Evolutionary conservation across 2,888 invertebrate species (phyloP), one percentile per base, ranked within the genome.

Genomic region (Celastrina argiolus): DNA sequence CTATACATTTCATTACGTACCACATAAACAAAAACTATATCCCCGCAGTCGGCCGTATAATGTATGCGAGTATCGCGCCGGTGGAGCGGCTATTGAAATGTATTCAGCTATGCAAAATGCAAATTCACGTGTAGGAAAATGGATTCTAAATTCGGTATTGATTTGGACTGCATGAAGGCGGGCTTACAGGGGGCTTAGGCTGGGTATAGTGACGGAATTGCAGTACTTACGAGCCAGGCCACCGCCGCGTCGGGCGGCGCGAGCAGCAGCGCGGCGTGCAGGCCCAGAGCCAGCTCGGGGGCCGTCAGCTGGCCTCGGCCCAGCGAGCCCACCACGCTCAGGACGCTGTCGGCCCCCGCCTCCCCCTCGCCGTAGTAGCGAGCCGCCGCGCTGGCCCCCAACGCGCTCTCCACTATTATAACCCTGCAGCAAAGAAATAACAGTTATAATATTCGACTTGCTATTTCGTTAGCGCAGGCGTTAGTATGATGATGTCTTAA

Each of bases 201-300:
- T 0, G 12, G 18, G 12, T 4, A 2, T 0, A 36, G 8, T 12
- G 22, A 8, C n/a, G n/a, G n/a, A n/a, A n/a, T n/a, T n/a, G n/a
- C n/a, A n/a, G n/a, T n/a, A 77, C 83, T 83, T 73, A 89, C 88
- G 64, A 78, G 76, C 91, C 91, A 91, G 71, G 83, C 77, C 63
- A 87, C 81, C 1, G 69, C 41, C 26, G 70, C 69, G 67, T 84
- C 84, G 69, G 78, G 74, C 18, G 87, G 83, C 8, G 84, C 75
- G 65, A 78, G 81, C 66, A 89, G 71, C 69, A 87, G 68, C 2
- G 81, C 79, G 1, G 81, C 80, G 61, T 85, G 75, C 67, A 88
- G 72, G 3, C 75, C 80, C 22, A 87, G 70, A 2, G 83, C 85
- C 66, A 85, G 73, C 34, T 81, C 80, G 1, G 83, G 68, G 16